Base-by-base conservation (phyloP, 1,140 invertebrate genomes). In the Drosophila albomicans region DNA sequence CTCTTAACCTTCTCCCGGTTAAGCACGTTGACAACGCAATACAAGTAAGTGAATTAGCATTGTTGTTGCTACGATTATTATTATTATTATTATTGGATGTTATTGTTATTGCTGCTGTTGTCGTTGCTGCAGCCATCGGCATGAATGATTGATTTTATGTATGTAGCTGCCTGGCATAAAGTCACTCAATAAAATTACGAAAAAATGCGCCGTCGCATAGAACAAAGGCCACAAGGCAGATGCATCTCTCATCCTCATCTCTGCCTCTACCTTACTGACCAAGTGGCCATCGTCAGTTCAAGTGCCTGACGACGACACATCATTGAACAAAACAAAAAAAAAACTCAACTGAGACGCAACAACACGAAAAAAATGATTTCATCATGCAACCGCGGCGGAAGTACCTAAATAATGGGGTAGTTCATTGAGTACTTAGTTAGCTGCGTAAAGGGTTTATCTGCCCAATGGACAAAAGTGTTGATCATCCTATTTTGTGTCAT, bases 161-260 rank as follows among this genome's bases (percentile, higher is more conserved):
- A 88, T 86, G 82, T 86, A 81, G 67, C 54, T 70, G 84, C 80
- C 77, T 87, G 82, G 84, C 84, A 87, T 87, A 88, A 87, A 87
- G 82, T 87, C 82, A 87, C 82, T 87, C 82, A 88, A 87, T 87
- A 87, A 87, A 87, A 87, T 87, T 88, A 87, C 82, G 79, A 87
- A 82, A 87, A 87, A 87, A 82, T 87, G 84, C 79, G 84, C 57
- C 48, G 82, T 70, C 82, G 80, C 79, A 79, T 63, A 88, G 82
- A 82, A 87, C 82, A 87, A 87, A 87, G 82, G 64, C 72, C 79
- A 64, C 56, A 68, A 64, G 82, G 75, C 84, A 87, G 79, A 79
- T 82, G 84, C 82, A 75, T 65, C 73, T 78, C 73, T 75, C 20
- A 25, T 73, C 67, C 66, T 78, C 74, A 71, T 70, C 76, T 63